Evolutionary conservation across 2,113 vertebrate species (phyloP).

Genomic region (Rousettus leschenaultii): DNA sequence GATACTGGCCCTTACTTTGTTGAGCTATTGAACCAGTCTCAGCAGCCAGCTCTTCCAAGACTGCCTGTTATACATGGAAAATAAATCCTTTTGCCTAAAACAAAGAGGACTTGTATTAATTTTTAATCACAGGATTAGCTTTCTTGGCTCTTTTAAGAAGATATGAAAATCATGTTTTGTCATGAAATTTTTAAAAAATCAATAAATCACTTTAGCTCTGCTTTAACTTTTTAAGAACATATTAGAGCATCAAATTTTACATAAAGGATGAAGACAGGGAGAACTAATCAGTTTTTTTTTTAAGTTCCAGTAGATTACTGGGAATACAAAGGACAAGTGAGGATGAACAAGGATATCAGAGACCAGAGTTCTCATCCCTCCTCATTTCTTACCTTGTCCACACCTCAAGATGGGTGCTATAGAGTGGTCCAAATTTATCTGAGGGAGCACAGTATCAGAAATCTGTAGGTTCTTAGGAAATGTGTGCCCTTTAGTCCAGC

Average conservation of each 20-base stretch:
- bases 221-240: background rate
- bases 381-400: background rate
- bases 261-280: background rate
- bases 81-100: background rate
- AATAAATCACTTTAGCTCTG: background rate
- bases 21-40: background rate
- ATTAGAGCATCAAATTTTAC: background rate
- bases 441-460: background rate
- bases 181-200: background rate
- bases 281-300: background rate
- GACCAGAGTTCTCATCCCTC: background rate
- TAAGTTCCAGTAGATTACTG: background rate
- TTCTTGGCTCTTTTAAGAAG: background rate
- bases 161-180: background rate
- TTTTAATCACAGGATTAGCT: background rate
- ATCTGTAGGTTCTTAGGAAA: background rate
- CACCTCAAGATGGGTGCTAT: background rate
- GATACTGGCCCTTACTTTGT: rapidly evolving
- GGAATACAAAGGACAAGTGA: background rate
- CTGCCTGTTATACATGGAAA: background rate
- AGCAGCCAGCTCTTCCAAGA: background rate
- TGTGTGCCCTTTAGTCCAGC: background rate
- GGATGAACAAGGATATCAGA: background rate
- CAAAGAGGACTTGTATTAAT: background rate
- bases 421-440: background rate